Percentiles rank a stretch among this genome's conserved stretches.
phyloP scores from a whole-genome alignment of 2,797 vertebrate species.

The Melanotaenia parkinsoni region DNA sequence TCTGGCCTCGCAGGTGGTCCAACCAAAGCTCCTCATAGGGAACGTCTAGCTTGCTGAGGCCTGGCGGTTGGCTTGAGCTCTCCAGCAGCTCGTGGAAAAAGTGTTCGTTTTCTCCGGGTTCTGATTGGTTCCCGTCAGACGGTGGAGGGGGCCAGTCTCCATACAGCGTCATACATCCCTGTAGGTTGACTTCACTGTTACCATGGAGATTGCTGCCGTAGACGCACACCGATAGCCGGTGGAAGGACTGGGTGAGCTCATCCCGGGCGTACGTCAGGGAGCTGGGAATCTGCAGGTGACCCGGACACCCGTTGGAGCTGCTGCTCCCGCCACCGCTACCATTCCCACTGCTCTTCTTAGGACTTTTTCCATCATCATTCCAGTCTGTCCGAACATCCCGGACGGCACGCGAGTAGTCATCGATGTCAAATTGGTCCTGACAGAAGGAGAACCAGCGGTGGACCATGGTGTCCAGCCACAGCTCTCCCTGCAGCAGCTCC shows the following conservation, averaged over 20 bases:
- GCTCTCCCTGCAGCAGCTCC: slow-evolving; percentile 90
- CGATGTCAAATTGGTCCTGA: slow-evolving; percentile 97
- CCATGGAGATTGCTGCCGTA: slow-evolving; percentile 97
- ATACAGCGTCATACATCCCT: slow-evolving; percentile 91
- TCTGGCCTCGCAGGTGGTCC: slow-evolving; percentile 85
- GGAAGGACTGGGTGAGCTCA: slow-evolving; percentile 97
- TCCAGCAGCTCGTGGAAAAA: slow-evolving; percentile 89
- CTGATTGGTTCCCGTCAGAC: slow-evolving; percentile 86
- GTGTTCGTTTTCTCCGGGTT: slow-evolving; percentile 88
- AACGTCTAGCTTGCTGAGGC: slow-evolving; percentile 86
- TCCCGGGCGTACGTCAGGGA: slow-evolving; percentile 94
- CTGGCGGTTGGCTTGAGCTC: slow-evolving; percentile 71
- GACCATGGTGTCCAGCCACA: slow-evolving; percentile 91
- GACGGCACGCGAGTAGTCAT: slow-evolving; percentile 95
- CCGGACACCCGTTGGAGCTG: slow-evolving; percentile 84
- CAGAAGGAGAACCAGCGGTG: slow-evolving; percentile 95
- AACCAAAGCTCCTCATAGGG: slow-evolving; percentile 98
- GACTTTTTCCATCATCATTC: slow-evolving; percentile 94
- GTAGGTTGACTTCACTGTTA: slow-evolving; percentile 97
- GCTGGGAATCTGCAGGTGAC: slow-evolving; percentile 90
- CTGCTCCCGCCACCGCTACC: slow-evolving; percentile 60
- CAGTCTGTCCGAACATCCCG: slow-evolving; percentile 94
- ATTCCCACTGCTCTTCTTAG: slow-evolving; percentile 85
- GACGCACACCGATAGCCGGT: slow-evolving; percentile 95
- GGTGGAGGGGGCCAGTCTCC: slow-evolving; percentile 91